Percentiles rank a stretch among this genome's conserved stretches.
Conservation (phyloP, 1,140 invertebrate species). For the Ruditapes philippinarum region DNA sequence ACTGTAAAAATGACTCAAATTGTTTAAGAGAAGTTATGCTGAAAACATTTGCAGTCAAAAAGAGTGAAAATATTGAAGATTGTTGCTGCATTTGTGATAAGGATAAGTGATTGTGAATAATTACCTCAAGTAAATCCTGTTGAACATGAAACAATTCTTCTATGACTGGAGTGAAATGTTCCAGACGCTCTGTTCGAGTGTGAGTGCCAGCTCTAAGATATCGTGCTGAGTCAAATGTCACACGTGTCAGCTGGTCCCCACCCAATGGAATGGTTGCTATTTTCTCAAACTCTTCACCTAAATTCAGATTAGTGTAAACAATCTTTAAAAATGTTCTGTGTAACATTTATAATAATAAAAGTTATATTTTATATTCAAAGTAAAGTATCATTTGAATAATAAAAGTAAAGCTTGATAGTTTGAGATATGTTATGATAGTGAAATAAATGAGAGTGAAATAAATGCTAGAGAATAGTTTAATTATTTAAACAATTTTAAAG, state of each 20-base stretch:
- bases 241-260: constrained; percentile 46
- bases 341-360: constrained; percentile 32
- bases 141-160: constrained; percentile 40
- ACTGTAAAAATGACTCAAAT: constrained; percentile 33
- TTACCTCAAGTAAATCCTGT: constrained; percentile 40
- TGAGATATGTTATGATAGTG: constrained; percentile 13
- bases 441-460: too few relatives aligned
- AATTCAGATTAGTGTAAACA: neutral
- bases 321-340: neutral
- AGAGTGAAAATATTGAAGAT: constrained; percentile 35
- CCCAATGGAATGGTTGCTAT: constrained; percentile 14
- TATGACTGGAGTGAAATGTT: neutral
- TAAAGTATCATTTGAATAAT: constrained; percentile 20
- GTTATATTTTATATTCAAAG: constrained; percentile 25
- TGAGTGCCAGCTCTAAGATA: constrained; percentile 18
- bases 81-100: constrained; percentile 45
- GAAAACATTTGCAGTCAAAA: constrained; percentile 2
- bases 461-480: neutral
- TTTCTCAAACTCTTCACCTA: constrained; percentile 46
- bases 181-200: neutral
- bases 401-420: constrained; percentile 27
- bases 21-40: constrained; percentile 34
- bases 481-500: too few relatives aligned
- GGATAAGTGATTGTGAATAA: neutral
- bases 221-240: constrained; percentile 31